These are phyloP conservation scores for Scophthalmus maximus DNA, from an alignment of 2,113 vertebrate genomes.

Conservation along the genomic window DNA sequence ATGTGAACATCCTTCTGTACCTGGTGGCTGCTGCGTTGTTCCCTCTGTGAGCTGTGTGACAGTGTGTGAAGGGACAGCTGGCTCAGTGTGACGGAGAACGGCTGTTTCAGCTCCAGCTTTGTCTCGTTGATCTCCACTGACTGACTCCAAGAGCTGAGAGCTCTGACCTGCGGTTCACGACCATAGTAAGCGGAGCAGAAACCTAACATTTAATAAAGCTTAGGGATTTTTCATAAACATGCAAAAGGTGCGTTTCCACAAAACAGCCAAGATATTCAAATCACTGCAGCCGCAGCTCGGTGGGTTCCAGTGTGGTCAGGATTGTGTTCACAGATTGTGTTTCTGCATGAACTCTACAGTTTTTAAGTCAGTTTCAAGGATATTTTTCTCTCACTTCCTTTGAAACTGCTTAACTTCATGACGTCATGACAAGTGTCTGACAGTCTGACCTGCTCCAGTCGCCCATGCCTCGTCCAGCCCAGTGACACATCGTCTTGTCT, in stretches of 20 bases:
- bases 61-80: constrained; percentile 76
- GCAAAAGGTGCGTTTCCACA: neutral
- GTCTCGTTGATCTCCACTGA: constrained; percentile 68
- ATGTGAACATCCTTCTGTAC: constrained; percentile 50
- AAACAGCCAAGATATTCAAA: neutral
- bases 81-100: constrained; percentile 77
- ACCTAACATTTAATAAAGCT: neutral
- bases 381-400: neutral
- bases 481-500: constrained; percentile 75
- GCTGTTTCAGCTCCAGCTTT: constrained; percentile 78
- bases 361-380: neutral
- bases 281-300: neutral
- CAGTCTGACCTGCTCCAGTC: constrained; percentile 72
- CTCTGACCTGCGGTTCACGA: constrained; percentile 60
- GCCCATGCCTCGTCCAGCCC: constrained; percentile 79
- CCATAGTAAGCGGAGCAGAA: neutral
- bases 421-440: neutral
- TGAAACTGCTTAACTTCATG: neutral
- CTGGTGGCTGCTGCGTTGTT: constrained; percentile 76
- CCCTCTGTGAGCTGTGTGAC: constrained; percentile 60
- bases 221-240: neutral
- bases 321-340: neutral
- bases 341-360: too few relatives aligned
- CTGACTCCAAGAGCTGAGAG: constrained; percentile 77
- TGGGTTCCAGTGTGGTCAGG: neutral